Conservation (phyloP, 2,797 vertebrate species). For the Monodelphis domestica region DNA sequence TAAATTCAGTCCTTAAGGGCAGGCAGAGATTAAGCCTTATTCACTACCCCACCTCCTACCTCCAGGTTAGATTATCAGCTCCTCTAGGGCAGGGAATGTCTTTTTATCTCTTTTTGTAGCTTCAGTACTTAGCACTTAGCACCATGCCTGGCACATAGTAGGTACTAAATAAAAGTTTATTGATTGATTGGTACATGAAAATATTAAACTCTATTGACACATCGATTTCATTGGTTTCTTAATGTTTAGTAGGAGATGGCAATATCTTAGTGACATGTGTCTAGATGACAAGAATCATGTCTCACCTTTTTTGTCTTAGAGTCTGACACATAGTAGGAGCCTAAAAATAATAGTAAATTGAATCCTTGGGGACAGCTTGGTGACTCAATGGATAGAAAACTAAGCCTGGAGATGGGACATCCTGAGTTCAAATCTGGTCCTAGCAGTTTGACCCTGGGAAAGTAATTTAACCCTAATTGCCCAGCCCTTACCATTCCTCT, state of each 20-base stretch:
- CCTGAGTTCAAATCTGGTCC: too few relatives aligned
- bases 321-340: neutral
- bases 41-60: accelerated
- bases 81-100: too few relatives aligned
- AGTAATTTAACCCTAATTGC: too few relatives aligned
- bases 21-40: neutral
- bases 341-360: neutral
- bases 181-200: neutral
- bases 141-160: too few relatives aligned
- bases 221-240: too few relatives aligned
- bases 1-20: neutral
- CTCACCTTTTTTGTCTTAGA: neutral
- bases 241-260: neutral
- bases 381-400: too few relatives aligned
- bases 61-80: neutral
- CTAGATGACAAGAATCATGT: neutral
- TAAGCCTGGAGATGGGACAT: too few relatives aligned
- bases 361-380: too few relatives aligned
- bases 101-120: neutral
- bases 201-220: neutral
- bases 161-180: neutral
- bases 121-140: neutral
- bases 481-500: too few relatives aligned
- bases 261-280: neutral
- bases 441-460: too few relatives aligned